A percentile compares a stretch with the other conserved stretches of the same genome.
These are phyloP conservation scores for Plodia interpunctella DNA, from an alignment of 1,140 invertebrate species.

Conservation along the genomic window DNA sequence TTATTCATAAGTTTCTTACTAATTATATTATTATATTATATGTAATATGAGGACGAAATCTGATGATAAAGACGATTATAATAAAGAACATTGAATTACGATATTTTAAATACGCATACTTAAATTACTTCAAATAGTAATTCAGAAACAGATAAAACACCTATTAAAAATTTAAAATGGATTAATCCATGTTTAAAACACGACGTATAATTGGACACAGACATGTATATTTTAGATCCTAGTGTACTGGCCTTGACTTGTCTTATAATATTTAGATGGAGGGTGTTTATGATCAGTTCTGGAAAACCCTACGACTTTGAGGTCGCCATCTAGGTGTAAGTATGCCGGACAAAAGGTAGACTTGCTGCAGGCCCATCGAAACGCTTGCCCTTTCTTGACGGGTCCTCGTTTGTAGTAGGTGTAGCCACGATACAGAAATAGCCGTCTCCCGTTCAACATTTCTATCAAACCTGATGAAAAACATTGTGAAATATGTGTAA, in stretches of 20 bases:
- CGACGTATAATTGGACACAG: too few relatives aligned
- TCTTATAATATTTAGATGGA: constrained; percentile 10
- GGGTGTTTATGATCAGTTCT: constrained; percentile 23
- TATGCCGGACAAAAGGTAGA: constrained; percentile 25
- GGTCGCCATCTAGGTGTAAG: constrained; percentile 26
- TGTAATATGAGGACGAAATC: not conserved
- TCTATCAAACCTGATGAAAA: constrained; percentile 26
- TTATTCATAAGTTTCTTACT: not conserved
- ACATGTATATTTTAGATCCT: constrained; percentile 14
- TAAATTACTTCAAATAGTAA: too few relatives aligned
- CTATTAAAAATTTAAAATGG: too few relatives aligned
- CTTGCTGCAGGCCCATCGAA: constrained; percentile 33
- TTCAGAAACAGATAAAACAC: too few relatives aligned
- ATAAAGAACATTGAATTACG: too few relatives aligned
- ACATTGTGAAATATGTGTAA: not conserved
- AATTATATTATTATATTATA: not conserved
- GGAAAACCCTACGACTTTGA: constrained; percentile 20
- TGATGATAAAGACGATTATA: too few relatives aligned
- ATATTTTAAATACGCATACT: too few relatives aligned
- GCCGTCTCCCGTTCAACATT: constrained; percentile 22
- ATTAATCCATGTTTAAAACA: too few relatives aligned
- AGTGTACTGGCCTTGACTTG: constrained; percentile 24
- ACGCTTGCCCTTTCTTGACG: constrained; percentile 16
- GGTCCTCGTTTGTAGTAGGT: constrained; percentile 29
- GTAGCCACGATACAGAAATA: constrained; percentile 24